phyloP scores from a whole-genome alignment of 2,113 vertebrate species.

The Melanerpes aurifrons region DNA sequence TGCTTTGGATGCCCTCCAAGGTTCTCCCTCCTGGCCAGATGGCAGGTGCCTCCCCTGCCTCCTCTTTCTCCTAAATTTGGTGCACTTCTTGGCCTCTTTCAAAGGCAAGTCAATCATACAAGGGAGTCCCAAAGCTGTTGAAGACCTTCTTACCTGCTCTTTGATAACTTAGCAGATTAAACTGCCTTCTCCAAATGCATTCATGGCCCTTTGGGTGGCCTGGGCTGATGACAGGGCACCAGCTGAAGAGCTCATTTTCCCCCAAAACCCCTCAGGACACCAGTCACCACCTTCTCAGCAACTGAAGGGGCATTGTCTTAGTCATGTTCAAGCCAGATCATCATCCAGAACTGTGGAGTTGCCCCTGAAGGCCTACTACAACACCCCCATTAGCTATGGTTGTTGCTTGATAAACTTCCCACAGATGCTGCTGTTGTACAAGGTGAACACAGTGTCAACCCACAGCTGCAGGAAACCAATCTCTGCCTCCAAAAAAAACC shows the following conservation, averaged over 20 bases:
- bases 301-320: background rate
- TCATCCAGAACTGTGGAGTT: background rate
- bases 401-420: background rate
- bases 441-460: background rate
- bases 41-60: background rate
- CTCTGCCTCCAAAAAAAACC: background rate
- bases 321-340: background rate
- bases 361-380: background rate
- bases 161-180: background rate
- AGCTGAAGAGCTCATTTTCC: background rate
- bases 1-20: background rate
- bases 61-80: background rate
- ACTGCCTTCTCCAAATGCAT: background rate
- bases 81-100: background rate
- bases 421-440: background rate
- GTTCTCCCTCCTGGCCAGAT: background rate
- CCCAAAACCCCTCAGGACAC: background rate
- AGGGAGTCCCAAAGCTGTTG: background rate
- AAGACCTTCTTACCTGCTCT: background rate
- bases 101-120: background rate
- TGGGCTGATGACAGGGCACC: background rate
- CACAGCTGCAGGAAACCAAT: rapidly evolving
- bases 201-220: background rate
- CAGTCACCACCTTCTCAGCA: background rate
- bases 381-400: background rate